Evolutionary conservation across 1,140 invertebrate species (phyloP), one percentile per base, ranked within the genome.

Genomic region (Hesperophylax magnus): DNA sequence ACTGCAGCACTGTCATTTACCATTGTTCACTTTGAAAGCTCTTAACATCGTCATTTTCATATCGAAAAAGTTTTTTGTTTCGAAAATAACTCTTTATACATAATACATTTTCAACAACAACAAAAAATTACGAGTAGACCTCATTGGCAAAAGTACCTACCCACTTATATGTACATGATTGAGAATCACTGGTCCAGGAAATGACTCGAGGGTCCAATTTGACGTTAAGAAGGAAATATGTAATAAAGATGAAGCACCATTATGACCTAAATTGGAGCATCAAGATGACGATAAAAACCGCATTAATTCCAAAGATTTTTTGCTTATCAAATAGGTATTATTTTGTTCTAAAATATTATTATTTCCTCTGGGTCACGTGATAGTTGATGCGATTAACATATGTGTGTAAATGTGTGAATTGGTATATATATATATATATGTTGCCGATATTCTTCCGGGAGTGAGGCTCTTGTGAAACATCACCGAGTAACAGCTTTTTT

Each of bases 161-260:
- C 15, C 5, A 15, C n/a, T n/a, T n/a, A n/a, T n/a, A n/a, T 65
- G 24, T 22, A 31, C 14, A 65, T 14, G 15, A 34, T 31, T n/a
- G 22, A 18, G 6, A 27, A 11, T 8, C 11, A 65, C 2, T 65
- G 63, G 63, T 24, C 11, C 63, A 24, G 27, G 22, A 22, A n/a
- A 14, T 34, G 22, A 65, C 14, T 65, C 9, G 17, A 17, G 18
- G 8, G 63, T 27, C 27, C 39, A 52, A 71, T 71, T 71, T 71
- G 67, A 71, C 39, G 39, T 71, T 22, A 71, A 71, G 9, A 53
- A 39, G 67, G 39, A 71, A 69, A 69, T 34, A 22, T 22, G 65
- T 47, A 69, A 71, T 53, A 39, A 71, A 71, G 67, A 71, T 20
- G 67, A 47, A 39, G n/a, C 22, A 24, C 22, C 67, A 52, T 71